Evolutionary conservation across 2,113 vertebrate species (phyloP).

Genomic region (Eurypyga helias): DNA sequence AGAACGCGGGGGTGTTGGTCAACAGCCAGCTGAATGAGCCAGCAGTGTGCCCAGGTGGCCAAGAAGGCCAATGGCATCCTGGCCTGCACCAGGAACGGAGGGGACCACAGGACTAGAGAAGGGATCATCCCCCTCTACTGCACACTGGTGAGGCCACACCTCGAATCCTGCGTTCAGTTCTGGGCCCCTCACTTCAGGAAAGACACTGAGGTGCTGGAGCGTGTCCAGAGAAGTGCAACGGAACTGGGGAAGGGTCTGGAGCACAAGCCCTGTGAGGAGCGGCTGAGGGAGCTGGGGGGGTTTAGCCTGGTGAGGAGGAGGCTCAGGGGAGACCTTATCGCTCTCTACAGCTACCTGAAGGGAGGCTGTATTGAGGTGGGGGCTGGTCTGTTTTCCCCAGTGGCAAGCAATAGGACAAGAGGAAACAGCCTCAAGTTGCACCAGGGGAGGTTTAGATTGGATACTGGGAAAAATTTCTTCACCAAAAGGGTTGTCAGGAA

Average conservation of each 20-base stretch:
- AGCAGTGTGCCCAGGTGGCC: background rate
- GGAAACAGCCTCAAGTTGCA: rapidly evolving
- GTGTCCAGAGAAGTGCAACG: rapidly evolving
- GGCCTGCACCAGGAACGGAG: rapidly evolving
- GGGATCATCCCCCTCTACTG: rapidly evolving
- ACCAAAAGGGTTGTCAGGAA: rapidly evolving
- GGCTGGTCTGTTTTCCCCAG: background rate
- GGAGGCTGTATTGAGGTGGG: background rate
- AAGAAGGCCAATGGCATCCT: rapidly evolving
- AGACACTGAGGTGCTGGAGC: rapidly evolving
- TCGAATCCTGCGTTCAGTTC: rapidly evolving
- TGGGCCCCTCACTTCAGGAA: background rate
- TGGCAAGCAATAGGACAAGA: background rate
- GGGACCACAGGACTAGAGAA: background rate
- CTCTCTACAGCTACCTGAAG: background rate
- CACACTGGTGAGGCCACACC: rapidly evolving
- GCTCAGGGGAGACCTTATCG: rapidly evolving
- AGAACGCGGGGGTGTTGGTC: background rate
- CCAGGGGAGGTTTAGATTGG: background rate
- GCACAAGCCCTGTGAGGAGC: rapidly evolving
- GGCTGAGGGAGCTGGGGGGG: background rate
- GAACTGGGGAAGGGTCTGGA: background rate
- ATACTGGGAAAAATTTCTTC: background rate
- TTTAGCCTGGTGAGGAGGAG: background rate
- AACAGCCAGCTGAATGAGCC: background rate